Evolutionary conservation across 2,888 invertebrate genomes (phyloP).

Genomic region (Strigamia crassipes): DNA sequence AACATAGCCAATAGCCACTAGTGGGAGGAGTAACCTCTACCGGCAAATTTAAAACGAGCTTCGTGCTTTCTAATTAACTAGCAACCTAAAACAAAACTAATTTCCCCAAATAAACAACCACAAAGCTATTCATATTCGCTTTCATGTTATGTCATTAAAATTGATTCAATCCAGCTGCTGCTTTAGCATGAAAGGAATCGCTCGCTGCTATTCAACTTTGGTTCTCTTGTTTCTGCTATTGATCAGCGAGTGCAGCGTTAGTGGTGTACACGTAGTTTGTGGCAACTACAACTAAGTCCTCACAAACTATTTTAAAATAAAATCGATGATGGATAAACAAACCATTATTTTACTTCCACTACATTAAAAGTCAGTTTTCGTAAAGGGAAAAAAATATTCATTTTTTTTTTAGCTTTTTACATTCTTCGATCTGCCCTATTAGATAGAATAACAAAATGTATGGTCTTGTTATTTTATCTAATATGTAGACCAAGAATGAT

Average conservation of each 20-base stretch:
- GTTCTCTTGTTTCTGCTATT: neutral
- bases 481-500: no score
- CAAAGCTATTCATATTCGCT: neutral
- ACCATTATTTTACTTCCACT: no score
- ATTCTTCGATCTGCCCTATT: no score
- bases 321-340: no score
- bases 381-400: no score
- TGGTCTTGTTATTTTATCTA: no score
- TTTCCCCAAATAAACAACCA: neutral
- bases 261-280: no score
- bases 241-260: neutral
- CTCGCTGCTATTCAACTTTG: neutral
- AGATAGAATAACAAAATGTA: no score
- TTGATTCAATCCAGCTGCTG: neutral
- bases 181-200: neutral
- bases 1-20: neutral
- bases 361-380: no score
- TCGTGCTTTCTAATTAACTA: neutral
- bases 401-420: no score
- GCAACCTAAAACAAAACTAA: neutral
- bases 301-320: no score
- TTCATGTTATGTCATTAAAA: neutral
- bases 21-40: neutral
- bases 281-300: no score
- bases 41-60: neutral